Base-by-base conservation (phyloP, 2,888 invertebrate genomes). In the Phaonia tiefii region DNA sequence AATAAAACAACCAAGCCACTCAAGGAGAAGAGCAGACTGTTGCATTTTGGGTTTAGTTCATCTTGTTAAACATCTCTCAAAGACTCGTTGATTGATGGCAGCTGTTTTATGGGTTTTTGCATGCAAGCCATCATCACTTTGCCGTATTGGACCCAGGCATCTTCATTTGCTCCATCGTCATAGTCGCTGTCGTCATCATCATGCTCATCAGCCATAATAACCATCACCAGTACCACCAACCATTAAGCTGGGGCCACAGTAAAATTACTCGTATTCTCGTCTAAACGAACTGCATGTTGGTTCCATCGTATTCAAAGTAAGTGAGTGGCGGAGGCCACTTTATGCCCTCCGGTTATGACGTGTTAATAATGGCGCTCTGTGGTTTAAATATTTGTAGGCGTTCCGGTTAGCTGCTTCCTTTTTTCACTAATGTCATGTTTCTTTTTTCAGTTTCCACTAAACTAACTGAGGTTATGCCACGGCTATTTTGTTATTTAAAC, bases 331-430 rank as follows among this genome's bases (percentile, higher is more conserved):
- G 78, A 82, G 80, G 70, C 82, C 78, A 78, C 76, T 79, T 75
- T 60, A 75, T 76, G 80, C 80, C 84, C 79, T 83, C 84, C 83
- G 88, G 86, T 87, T 88, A 88, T 88, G 89, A 88, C 85, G 88
- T 88, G 89, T 86, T 88, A 88, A 88, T 88, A 88, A 88, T 86
- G 88, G 85, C 87, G 86, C 86, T 86, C 86, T 85, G 85, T 86
- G 85, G 84, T 74, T 85, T 31, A 8, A 31, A 83, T 75, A 84
- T 70, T 83, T 84, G 85, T 84, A 86, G 88, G 87, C 88, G 88
- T 87, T 84, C 70, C 81, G 70, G 81, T 81, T 75, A 81, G 81
- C 20, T 72, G 75, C 46, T 69, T 75, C 56, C 65, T 46, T 71
- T 46, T 67, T 37, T 17, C 17, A 15, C 37, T 72, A 66, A 44